Evolutionary conservation across 1,140 invertebrate genomes (phyloP), one percentile per base, ranked within the genome.

Genomic region (Aradophagus sp.): DNA sequence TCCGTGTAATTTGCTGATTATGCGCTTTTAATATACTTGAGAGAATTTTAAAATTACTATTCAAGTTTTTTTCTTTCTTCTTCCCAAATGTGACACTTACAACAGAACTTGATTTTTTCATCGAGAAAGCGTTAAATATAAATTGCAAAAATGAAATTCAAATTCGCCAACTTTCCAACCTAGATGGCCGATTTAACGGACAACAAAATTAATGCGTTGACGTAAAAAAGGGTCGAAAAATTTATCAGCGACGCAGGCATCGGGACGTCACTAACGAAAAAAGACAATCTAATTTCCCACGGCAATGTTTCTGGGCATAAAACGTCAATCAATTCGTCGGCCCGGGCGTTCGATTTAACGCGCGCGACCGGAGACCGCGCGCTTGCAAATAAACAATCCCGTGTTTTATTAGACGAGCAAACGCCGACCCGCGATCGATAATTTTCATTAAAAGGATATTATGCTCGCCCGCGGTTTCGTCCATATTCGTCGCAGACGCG

Each of bases 311-410:
- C 13, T 38, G 50, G 36, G 34, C 44, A 56, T 56, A 50, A 66
- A 56, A 56, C 29, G 61, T 66, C 61, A 66, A 66, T 66, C 61
- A 66, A 47, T 47, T 53, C 34, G 32, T 17, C 61, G 61, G 19
- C 34, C n/a, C 13, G 23, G 41, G 41, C 23, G 61, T 55, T 55
- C 50, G 48, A 65, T 65, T 65, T 32, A 39, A 55, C 42, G 14
- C 31, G 38, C 19, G 45, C 23, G 50, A 61, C 35, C 47, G 29
- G 39, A 47, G 32, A 41, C n/a, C n/a, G n/a, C 34, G 61, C 32
- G 34, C 45, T 67, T 67, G 42, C 42, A 56, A 66, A 58, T 50
- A 66, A 66, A 66, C 62, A 66, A 56, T 55, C n/a, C 48, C 61
- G 26, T 17, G 38, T 66, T 66, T 50, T 66, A 66, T 66, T 50